phyloP scores from a whole-genome alignment of 2,113 vertebrate species.

The Natator depressus region DNA sequence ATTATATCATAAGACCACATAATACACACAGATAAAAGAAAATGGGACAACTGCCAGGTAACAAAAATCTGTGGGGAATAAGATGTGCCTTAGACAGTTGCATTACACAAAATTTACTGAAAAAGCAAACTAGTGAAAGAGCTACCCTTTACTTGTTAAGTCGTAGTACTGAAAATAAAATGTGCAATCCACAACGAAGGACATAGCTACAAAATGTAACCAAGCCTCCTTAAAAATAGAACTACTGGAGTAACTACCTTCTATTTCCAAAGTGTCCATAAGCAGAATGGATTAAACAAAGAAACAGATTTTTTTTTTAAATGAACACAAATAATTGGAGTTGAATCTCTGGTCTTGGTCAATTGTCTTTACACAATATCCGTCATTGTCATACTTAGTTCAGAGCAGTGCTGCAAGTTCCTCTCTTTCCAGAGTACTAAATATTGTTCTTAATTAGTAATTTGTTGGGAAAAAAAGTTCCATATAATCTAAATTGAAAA shows the following conservation, averaged over 20 bases:
- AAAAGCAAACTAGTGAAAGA: not conserved
- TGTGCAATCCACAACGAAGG: not conserved
- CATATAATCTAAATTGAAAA: not conserved
- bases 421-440: not conserved
- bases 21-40: not conserved
- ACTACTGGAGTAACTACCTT: not conserved
- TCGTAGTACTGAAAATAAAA: not conserved
- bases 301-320: not conserved
- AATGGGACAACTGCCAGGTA: not conserved
- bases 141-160: not conserved
- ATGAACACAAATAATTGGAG: not conserved
- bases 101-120: not conserved
- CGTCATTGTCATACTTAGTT: not conserved
- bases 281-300: not conserved
- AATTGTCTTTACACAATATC: not conserved
- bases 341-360: not conserved
- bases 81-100: not conserved
- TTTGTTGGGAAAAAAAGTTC: not conserved
- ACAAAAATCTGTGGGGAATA: not conserved
- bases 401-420: not conserved
- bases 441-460: not conserved
- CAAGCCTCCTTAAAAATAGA: not conserved
- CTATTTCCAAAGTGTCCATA: not conserved
- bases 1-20: not conserved
- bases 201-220: not conserved